Percentiles rank a stretch among this genome's conserved stretches.
These are phyloP conservation scores for Lampris incognitus DNA, from an alignment of 2,113 vertebrate genomes.

Conservation along the genomic window DNA sequence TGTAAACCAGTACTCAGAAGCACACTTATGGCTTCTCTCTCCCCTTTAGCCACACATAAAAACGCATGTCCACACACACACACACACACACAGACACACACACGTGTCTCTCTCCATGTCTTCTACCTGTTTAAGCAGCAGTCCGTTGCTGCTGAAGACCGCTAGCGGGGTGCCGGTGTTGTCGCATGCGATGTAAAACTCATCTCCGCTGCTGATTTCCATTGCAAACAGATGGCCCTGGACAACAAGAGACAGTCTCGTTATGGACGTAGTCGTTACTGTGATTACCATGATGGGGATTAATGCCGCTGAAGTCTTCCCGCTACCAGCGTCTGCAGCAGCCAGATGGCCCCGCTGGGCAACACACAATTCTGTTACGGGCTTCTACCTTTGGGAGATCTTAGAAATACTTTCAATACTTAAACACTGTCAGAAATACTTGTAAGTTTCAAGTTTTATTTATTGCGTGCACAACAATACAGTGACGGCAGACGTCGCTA, in stretches of 20 bases:
- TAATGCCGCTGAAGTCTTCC: background rate
- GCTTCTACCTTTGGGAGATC: too few relatives aligned
- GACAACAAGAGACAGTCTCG: background rate
- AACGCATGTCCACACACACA: background rate
- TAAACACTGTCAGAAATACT: too few relatives aligned
- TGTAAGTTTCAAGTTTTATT: too few relatives aligned
- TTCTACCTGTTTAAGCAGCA: conserved; percentile 89
- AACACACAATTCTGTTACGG: too few relatives aligned
- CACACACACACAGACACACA: background rate
- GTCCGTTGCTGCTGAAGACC: conserved; percentile 96
- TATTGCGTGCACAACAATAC: too few relatives aligned
- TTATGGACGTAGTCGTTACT: background rate
- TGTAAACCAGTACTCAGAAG: background rate
- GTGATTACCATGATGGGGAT: background rate
- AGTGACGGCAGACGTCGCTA: too few relatives aligned
- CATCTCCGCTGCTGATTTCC: conserved; percentile 98
- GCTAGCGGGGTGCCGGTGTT: conserved; percentile 96
- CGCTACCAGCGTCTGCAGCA: background rate
- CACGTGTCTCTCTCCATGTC: background rate
- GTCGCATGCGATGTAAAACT: conserved; percentile 98
- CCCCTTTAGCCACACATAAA: background rate
- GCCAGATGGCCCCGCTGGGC: too few relatives aligned
- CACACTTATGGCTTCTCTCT: background rate
- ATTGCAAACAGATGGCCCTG: conserved; percentile 96
- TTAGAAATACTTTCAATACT: too few relatives aligned